These are phyloP conservation scores for Petrolisthes cinctipes DNA, from an alignment of 2,888 invertebrate genomes.

Conservation along the genomic window DNA sequence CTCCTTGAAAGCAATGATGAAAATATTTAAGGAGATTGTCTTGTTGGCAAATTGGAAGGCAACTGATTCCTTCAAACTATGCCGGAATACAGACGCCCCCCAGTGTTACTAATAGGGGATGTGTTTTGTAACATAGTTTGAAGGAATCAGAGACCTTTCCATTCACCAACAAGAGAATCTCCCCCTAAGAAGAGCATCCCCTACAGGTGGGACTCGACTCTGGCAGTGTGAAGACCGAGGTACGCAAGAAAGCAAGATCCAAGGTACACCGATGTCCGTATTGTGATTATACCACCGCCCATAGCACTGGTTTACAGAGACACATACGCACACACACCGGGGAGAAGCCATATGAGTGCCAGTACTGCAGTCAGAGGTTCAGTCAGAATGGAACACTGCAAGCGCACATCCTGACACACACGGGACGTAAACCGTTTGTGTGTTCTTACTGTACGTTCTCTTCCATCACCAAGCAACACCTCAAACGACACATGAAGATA, in stretches of 20 bases:
- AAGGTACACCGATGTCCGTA: conserved; percentile 45
- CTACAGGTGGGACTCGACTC: conserved; percentile 46
- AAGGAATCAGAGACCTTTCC: too few species aligned
- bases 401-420: conserved; percentile 33
- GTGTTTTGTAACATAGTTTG: too few species aligned
- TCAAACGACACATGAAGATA: conserved; percentile 29
- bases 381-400: conserved; percentile 36
- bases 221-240: conserved; percentile 22
- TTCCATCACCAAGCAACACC: conserved; percentile 25
- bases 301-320: conserved; percentile 50
- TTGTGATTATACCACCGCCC: conserved; percentile 44
- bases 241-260: conserved; percentile 9
- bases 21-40: too few species aligned
- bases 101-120: too few species aligned
- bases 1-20: too few species aligned
- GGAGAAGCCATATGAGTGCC: conserved; percentile 61
- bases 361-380: conserved; percentile 47
- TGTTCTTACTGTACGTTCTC: conserved; percentile 28
- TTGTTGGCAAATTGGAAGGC: too few species aligned
- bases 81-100: too few species aligned
- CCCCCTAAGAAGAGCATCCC: not conserved
- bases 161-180: too few species aligned
- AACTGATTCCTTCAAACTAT: too few species aligned
- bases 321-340: conserved; percentile 64
- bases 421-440: conserved; percentile 14